These are phyloP conservation scores for Callionymus lyra DNA, from an alignment of 2,113 vertebrate species.

Conservation along the genomic window DNA sequence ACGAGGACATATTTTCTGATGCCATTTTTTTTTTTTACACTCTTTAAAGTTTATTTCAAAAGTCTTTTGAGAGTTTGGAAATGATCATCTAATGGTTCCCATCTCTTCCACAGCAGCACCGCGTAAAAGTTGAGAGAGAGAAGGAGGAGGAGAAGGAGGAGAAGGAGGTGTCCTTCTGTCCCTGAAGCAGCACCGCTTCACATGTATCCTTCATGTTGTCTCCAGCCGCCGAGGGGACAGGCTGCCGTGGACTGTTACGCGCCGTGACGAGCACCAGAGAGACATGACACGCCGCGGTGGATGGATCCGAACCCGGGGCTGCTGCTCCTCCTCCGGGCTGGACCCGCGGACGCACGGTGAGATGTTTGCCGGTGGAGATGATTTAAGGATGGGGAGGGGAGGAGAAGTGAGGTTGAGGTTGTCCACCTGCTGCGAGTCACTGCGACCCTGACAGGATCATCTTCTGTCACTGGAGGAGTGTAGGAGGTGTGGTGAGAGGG, in stretches of 20 bases:
- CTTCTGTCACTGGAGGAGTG: too few species aligned
- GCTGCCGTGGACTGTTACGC: conserved; percentile 27
- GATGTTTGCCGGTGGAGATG: conserved; percentile 3
- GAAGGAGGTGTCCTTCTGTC: conserved; percentile 57
- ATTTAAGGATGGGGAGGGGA: too few species aligned
- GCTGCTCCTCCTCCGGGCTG: conserved; percentile 6
- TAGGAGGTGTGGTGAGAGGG: too few species aligned
- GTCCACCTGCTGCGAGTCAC: too few species aligned
- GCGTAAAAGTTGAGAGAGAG: conserved; percentile 22
- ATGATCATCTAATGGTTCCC: background rate
- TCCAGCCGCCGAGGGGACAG: conserved; percentile 38
- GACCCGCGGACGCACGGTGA: conserved; percentile 11
- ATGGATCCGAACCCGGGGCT: conserved; percentile 39
- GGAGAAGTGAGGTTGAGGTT: too few species aligned
- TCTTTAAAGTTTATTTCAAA: background rate
- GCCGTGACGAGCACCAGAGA: conserved; percentile 38
- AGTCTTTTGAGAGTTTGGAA: background rate
- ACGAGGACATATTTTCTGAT: conserved; percentile 20
- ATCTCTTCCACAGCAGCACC: conserved; percentile 10
- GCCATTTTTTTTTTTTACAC: conserved; percentile 2
- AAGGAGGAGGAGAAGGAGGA: conserved; percentile 32
- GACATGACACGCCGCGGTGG: conserved; percentile 34
- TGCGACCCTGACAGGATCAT: too few species aligned
- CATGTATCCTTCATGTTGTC: conserved; percentile 48
- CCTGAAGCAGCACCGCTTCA: conserved; percentile 33